Evolutionary conservation across 2,888 invertebrate genomes (phyloP).

Genomic region (Rhorus exstirpatorius): DNA sequence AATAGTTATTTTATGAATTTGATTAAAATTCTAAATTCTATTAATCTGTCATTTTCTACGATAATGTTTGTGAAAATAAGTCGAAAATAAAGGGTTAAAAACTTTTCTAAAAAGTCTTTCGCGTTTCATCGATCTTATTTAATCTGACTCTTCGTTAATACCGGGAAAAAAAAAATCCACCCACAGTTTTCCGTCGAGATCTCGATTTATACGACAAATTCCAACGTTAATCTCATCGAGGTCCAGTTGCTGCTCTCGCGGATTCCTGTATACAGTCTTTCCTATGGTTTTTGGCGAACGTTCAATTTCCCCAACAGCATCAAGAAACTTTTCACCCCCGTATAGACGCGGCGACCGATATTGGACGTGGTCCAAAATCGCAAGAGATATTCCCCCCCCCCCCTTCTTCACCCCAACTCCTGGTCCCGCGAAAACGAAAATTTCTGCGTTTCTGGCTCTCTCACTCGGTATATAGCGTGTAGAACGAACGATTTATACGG

Average conservation of each 20-base stretch:
- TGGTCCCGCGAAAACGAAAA: conserved; percentile 35
- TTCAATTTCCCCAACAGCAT: conserved; percentile 58
- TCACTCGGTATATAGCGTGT: not conserved
- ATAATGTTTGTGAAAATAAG: not conserved
- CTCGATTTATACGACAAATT: conserved; percentile 60
- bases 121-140: not conserved
- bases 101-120: conserved; percentile 30
- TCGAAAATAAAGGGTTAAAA: not conserved
- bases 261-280: conserved; percentile 47
- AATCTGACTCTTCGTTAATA: conserved; percentile 18
- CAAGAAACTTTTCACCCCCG: conserved; percentile 57
- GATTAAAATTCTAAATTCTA: no score
- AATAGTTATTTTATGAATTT: not conserved
- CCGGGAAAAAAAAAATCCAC: conserved; percentile 31
- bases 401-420: not conserved
- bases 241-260: conserved; percentile 57
- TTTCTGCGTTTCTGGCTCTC: conserved; percentile 31
- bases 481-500: conserved; percentile 62
- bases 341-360: conserved; percentile 60
- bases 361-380: conserved; percentile 65
- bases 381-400: conserved; percentile 32
- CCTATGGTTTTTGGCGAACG: conserved; percentile 63
- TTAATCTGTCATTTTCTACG: not conserved
- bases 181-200: conserved; percentile 28
- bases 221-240: conserved; percentile 65